Evolutionary conservation across 2,797 vertebrate species (phyloP).

Genomic region (Lepilemur ruficaudatus): DNA sequence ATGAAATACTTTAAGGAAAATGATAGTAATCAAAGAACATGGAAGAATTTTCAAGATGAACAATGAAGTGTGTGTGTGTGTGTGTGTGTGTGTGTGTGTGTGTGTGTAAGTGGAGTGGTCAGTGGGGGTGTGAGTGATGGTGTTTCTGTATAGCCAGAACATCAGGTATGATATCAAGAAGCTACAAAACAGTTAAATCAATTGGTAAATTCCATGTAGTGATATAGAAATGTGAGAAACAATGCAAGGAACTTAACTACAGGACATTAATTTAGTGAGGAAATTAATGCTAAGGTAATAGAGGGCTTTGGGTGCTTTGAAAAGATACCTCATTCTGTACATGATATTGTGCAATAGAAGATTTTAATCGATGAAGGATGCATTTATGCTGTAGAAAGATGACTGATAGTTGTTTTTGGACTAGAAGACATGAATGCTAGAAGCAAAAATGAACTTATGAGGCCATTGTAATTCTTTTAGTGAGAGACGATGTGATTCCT

Average conservation of each 20-base stretch:
- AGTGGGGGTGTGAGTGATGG: too few species aligned
- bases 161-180: neutral
- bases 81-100: neutral
- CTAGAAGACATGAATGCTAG: neutral
- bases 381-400: neutral
- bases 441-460: neutral
- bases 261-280: neutral
- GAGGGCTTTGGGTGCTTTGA: neutral
- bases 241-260: neutral
- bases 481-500: neutral
- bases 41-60: neutral
- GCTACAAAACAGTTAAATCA: neutral
- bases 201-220: neutral
- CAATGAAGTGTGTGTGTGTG: fast-evolving
- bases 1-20: neutral
- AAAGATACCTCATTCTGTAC: neutral
- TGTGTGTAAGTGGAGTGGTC: neutral
- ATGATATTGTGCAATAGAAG: neutral
- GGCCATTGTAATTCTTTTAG: neutral
- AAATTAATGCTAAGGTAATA: neutral
- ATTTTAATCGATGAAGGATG: slow-evolving; percentile 24
- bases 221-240: neutral
- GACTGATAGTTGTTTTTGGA: neutral
- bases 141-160: neutral
- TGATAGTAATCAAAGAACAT: neutral